Percentiles rank a stretch among this genome's conserved stretches.
Evolutionary conservation across 2,888 invertebrate genomes (phyloP).

Genomic region (Mythimna albipuncta): DNA sequence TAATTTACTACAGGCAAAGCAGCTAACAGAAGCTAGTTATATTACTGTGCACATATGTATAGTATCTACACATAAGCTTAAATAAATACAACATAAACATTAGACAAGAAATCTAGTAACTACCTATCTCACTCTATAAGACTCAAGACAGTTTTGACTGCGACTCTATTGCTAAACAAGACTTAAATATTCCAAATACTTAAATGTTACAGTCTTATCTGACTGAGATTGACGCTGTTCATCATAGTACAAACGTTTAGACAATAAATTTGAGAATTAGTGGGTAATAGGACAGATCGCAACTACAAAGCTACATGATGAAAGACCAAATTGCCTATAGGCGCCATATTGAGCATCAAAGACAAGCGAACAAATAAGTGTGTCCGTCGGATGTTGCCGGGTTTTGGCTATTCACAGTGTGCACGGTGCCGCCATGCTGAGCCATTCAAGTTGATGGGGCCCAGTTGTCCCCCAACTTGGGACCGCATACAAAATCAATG

Average conservation of each 20-base stretch:
- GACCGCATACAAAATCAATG: slow-evolving; percentile 75
- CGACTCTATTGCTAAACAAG: neutral
- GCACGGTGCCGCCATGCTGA: slow-evolving; percentile 53
- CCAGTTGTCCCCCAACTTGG: slow-evolving; percentile 63
- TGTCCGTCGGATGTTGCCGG: slow-evolving; percentile 39
- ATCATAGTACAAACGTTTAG: neutral
- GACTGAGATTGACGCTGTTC: neutral
- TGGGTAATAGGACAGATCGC: neutral
- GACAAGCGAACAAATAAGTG: slow-evolving; percentile 50
- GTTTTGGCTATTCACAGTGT: slow-evolving; percentile 53
- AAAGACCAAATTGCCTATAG: slow-evolving; percentile 23
- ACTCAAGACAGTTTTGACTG: neutral
- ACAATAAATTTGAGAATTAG: neutral
- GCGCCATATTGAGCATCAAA: slow-evolving; percentile 40
- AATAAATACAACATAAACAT: neutral
- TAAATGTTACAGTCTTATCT: too few species aligned
- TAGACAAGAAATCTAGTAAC: neutral
- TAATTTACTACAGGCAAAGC: too few species aligned
- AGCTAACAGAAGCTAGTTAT: too few species aligned
- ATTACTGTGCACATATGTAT: too few species aligned
- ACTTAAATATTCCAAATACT: too few species aligned
- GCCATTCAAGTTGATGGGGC: slow-evolving; percentile 71
- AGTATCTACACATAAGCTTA: too few species aligned
- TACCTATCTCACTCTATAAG: neutral
- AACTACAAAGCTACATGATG: neutral